Percentiles rank a stretch among this genome's conserved stretches.
Conservation (phyloP, 1,140 invertebrate genomes). For the Antheraea pernyi region DNA sequence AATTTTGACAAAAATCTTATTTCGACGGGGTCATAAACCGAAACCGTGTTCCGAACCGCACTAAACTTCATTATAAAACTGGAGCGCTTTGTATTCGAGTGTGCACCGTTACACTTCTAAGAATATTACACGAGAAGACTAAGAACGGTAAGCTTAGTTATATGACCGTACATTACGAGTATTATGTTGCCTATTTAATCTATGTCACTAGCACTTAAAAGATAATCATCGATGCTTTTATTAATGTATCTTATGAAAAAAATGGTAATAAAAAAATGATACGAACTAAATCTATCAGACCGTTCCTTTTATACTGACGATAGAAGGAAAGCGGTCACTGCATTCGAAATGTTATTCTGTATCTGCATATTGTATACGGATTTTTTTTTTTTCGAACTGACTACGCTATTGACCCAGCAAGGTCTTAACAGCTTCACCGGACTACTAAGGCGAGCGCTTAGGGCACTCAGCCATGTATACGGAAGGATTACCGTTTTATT, state of each 20-base stretch:
- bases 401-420: too few relatives aligned
- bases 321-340: constrained; percentile 41
- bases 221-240: constrained; percentile 53
- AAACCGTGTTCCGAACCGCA: constrained; percentile 30
- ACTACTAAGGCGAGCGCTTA: too few relatives aligned
- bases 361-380: constrained; percentile 32
- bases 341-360: constrained; percentile 23
- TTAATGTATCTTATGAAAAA: constrained; percentile 45
- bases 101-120: constrained; percentile 61
- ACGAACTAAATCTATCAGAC: constrained; percentile 6
- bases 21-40: constrained; percentile 48
- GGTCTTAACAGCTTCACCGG: too few relatives aligned
- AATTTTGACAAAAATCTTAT: constrained; percentile 55
- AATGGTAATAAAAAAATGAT: constrained; percentile 38
- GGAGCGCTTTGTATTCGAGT: constrained; percentile 56
- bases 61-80: constrained; percentile 55
- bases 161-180: constrained; percentile 56
- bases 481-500: constrained; percentile 35
- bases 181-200: constrained; percentile 56
- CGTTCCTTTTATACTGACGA: not conserved
- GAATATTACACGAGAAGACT: constrained; percentile 48
- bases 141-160: constrained; percentile 57
- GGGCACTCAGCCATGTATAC: too few relatives aligned
- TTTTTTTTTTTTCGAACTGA: too few relatives aligned
- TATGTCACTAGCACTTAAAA: constrained; percentile 55